These are phyloP conservation scores for Aythya fuligula DNA, from an alignment of 2,797 vertebrate genomes.

Conservation along the genomic window DNA sequence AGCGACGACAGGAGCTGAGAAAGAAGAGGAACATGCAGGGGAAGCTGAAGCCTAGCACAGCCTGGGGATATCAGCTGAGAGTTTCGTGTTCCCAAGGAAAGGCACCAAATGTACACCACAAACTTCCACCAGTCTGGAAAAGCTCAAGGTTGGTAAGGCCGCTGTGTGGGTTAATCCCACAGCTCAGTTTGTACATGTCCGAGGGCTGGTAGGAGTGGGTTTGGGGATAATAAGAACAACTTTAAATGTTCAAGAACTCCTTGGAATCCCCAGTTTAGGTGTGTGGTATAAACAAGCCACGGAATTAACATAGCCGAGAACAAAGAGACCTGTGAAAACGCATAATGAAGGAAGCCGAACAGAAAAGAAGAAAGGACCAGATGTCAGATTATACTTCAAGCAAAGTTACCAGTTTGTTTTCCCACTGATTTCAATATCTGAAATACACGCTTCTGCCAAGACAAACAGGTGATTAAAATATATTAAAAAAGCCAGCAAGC, in stretches of 20 bases:
- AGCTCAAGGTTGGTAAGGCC: not conserved
- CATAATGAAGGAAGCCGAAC: conserved; percentile 32
- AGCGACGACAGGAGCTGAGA: not conserved
- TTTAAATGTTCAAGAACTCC: not conserved
- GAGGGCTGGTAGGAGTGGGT: not conserved
- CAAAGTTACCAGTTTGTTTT: conserved; percentile 45
- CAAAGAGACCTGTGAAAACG: conserved; percentile 50
- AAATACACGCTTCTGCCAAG: conserved; percentile 58
- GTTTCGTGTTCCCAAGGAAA: not conserved
- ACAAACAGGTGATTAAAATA: conserved; percentile 74
- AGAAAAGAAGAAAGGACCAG: conserved; percentile 58
- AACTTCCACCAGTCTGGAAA: not conserved
- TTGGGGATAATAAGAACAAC: not conserved
- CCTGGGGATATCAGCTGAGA: not conserved
- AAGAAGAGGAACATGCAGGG: not conserved
- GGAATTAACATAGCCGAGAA: conserved; percentile 45
- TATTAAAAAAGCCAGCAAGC: conserved; percentile 39
- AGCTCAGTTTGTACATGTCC: rapidly evolving
- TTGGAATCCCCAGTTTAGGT: not conserved
- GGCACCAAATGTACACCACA: not conserved
- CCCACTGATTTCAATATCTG: conserved; percentile 61
- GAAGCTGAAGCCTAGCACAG: not conserved
- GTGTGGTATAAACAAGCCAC: not conserved
- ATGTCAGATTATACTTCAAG: conserved; percentile 51
- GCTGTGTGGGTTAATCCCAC: not conserved